These are phyloP conservation scores for Aelia acuminata DNA, from an alignment of 2,888 invertebrate genomes.

Conservation along the genomic window DNA sequence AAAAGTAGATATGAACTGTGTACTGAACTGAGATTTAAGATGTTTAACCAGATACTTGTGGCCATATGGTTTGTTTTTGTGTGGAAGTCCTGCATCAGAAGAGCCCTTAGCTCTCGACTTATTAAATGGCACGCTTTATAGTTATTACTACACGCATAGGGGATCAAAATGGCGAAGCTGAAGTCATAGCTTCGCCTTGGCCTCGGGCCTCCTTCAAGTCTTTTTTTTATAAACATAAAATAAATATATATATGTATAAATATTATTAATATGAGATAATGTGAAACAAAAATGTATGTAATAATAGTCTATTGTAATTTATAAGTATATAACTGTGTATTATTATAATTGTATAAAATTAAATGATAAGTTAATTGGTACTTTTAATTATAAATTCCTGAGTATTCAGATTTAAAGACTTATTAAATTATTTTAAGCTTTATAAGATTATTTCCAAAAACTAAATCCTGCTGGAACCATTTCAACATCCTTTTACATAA, in stretches of 20 bases:
- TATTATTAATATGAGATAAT: conserved; percentile 31
- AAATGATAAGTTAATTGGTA: conserved; percentile 49
- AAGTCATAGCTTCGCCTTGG: conserved; percentile 24
- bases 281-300: conserved; percentile 23
- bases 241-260: conserved; percentile 52
- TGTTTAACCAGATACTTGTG: conserved; percentile 14
- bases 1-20: conserved; percentile 34
- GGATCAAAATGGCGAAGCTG: conserved; percentile 56
- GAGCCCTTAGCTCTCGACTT: conserved; percentile 41
- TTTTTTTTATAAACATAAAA: conserved; percentile 52
- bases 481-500: not conserved
- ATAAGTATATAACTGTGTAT: conserved; percentile 24
- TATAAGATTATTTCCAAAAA: not conserved
- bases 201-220: conserved; percentile 51
- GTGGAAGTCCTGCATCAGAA: conserved; percentile 31
- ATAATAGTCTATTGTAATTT: conserved; percentile 55
- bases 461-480: not conserved
- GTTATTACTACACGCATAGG: conserved; percentile 57
- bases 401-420: conserved; percentile 39
- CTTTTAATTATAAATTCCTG: conserved; percentile 44
- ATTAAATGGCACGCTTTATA: conserved; percentile 57
- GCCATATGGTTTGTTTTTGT: conserved; percentile 41
- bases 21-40: not conserved
- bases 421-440: conserved; percentile 23
- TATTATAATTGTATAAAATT: conserved; percentile 58